phyloP scores from a whole-genome alignment of 2,113 vertebrate genomes.

The Rhynchomys soricoides region DNA sequence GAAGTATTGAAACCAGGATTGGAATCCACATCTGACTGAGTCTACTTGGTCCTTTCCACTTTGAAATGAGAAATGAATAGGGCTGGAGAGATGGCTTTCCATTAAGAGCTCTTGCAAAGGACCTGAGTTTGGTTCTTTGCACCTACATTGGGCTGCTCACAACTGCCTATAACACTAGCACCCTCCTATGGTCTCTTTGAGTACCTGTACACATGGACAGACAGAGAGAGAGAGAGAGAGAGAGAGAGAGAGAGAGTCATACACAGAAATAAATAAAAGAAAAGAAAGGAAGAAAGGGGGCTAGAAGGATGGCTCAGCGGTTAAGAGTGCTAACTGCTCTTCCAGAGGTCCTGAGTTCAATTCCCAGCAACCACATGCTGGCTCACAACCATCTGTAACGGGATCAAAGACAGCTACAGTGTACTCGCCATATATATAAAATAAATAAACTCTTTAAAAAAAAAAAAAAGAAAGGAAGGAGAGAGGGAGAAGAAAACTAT shows the following conservation, averaged over 20 bases:
- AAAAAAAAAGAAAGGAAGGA: fast-evolving
- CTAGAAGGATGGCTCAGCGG: too few species aligned
- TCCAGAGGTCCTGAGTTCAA: too few species aligned
- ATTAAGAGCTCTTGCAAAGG: not conserved
- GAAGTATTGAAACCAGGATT: not conserved
- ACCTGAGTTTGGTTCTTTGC: not conserved
- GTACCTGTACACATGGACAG: not conserved
- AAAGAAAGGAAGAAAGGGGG: fast-evolving
- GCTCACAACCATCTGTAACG: too few species aligned
- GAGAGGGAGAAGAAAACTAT: too few species aligned
- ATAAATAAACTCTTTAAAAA: too few species aligned
- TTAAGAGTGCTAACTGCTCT: too few species aligned
- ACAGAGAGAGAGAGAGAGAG: not conserved
- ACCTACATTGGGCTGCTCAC: not conserved
- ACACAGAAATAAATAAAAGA: too few species aligned
- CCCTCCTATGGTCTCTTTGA: not conserved
- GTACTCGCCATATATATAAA: too few species aligned
- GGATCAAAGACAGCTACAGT: too few species aligned
- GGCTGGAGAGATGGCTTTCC: not conserved
- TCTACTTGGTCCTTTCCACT: not conserved
- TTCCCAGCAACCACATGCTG: too few species aligned
- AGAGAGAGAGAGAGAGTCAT: fast-evolving
- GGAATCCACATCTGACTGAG: not conserved
- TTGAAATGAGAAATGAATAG: not conserved
- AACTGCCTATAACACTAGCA: not conserved